Percentiles rank a stretch among this genome's conserved stretches.
Evolutionary conservation across 2,113 vertebrate species (phyloP).

Genomic region (Limnothrissa miodon): DNA sequence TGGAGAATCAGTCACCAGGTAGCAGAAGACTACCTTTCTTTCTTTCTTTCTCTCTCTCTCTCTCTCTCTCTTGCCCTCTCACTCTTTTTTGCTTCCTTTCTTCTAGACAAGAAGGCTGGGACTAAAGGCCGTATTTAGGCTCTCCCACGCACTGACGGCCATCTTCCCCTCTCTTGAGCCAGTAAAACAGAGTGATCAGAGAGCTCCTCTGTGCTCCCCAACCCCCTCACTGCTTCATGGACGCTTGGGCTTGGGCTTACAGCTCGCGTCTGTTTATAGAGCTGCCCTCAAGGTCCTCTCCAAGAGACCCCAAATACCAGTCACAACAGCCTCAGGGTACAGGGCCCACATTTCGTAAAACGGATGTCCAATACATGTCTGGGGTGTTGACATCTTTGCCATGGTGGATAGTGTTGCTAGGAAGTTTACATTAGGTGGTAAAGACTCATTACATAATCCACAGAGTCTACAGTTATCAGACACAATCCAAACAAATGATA

Average conservation of each 20-base stretch:
- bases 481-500: background rate
- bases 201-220: background rate
- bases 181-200: slow-evolving; percentile 13
- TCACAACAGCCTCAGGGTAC: background rate
- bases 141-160: background rate
- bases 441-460: background rate
- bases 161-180: background rate
- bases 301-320: background rate
- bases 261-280: background rate
- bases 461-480: background rate
- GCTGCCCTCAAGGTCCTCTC: slow-evolving; percentile 38
- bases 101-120: too few species aligned
- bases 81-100: too few species aligned
- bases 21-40: background rate
- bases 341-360: background rate
- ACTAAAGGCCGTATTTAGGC: background rate
- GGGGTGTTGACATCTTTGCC: background rate
- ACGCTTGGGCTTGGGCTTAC: background rate
- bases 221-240: slow-evolving; percentile 6
- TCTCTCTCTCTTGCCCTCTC: background rate
- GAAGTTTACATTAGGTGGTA: background rate
- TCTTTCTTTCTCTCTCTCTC: slow-evolving; percentile 8
- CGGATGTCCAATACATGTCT: background rate
- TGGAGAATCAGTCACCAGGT: background rate
- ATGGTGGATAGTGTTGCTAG: background rate